Evolutionary conservation across 1,140 invertebrate species (phyloP), one percentile per base, ranked within the genome.

Genomic region (Vollenhovia emeryi): DNA sequence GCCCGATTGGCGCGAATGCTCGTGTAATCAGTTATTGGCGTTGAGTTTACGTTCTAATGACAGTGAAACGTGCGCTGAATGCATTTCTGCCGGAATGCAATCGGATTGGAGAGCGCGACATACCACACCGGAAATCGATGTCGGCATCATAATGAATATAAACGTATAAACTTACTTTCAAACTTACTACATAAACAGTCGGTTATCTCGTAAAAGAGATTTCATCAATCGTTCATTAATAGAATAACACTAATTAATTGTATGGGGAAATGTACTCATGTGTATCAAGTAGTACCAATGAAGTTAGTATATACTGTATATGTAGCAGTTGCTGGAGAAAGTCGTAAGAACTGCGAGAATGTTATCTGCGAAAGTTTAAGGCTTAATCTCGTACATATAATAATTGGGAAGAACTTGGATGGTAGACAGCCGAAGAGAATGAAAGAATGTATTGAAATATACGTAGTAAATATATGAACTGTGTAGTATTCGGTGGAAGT

Each of bases 31-130:
- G 87, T 74, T 85, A 84, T 89, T 84, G 75, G 69, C 45, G 45
- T 69, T 43, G 84, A 89, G 79, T 91, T 91, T 91, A 89, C 90
- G 89, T 91, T 90, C 85, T 90, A 91, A 91, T 89, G 86, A 87
- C 82, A 78, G 52, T 57, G 89, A 86, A 90, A 89, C 89, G 87
- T 91, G 89, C 59, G 40, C 62, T 50, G 80, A 90, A 91, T 88
- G 82, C 73, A 90, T 90, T 90, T 89, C 89, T 84, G 62, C 18
- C 43, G 74, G 50, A 76, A 69, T 59, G 85, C 79, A 86, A 90
- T 88, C 76, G 52, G 48, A 52, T 11, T 71, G 59, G 33, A 64
- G 82, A 6, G 57, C 43, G 75, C 75, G 76, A 90, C 85, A 80
- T 82, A 76, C 59, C 76, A 48, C 66, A 85, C 83, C 84, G 85